phyloP scores from a whole-genome alignment of 2,888 invertebrate genomes.

The Synergus umbraculus region DNA sequence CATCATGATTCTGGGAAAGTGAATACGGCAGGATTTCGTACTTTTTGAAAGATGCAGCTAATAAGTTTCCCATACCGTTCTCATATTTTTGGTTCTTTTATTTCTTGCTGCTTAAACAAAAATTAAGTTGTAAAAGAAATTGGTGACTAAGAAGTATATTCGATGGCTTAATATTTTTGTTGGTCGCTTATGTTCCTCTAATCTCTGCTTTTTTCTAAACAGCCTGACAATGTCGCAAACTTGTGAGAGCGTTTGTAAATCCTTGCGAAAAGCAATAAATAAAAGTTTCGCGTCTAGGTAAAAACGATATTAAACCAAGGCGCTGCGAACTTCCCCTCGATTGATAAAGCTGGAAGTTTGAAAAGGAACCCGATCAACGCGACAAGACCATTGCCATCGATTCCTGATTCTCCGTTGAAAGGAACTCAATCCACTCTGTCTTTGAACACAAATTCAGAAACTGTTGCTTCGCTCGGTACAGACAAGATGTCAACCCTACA shows the following conservation, averaged over 20 bases:
- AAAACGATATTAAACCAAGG: slow-evolving; percentile 68
- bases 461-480: slow-evolving; percentile 59
- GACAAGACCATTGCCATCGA: slow-evolving; percentile 67
- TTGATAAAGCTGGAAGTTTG: slow-evolving; percentile 69
- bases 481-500: slow-evolving; percentile 76
- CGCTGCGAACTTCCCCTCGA: slow-evolving; percentile 64
- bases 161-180: not conserved
- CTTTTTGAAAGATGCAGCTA: not conserved
- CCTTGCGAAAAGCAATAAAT: slow-evolving; percentile 56
- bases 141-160: not conserved
- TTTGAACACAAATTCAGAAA: slow-evolving; percentile 57
- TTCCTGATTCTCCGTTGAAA: slow-evolving; percentile 63
- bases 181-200: not conserved
- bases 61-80: slow-evolving; percentile 50
- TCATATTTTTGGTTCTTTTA: not conserved
- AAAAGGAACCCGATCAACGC: slow-evolving; percentile 64
- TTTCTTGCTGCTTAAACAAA: not conserved
- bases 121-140: not conserved
- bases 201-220: not conserved
- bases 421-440: slow-evolving; percentile 55
- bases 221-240: not conserved
- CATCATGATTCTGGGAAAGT: slow-evolving; percentile 47
- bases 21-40: slow-evolving; percentile 51
- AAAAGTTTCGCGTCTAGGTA: slow-evolving; percentile 70
- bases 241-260: slow-evolving; percentile 8